phyloP scores from a whole-genome alignment of 1,140 invertebrate species.

The Leptopilina clavipes region DNA sequence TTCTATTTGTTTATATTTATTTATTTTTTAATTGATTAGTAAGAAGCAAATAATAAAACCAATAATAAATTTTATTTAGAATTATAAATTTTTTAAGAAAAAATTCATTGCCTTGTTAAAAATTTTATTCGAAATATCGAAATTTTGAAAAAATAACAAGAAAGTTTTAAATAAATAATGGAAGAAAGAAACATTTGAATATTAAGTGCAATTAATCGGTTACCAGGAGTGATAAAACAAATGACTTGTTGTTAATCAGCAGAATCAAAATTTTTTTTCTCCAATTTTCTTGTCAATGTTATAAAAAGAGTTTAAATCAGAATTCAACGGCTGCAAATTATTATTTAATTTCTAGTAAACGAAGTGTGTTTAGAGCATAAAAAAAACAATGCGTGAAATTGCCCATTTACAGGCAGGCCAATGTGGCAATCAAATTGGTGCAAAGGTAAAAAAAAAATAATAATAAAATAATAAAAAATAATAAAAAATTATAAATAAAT shows the following conservation, averaged over 20 bases:
- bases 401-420: conserved; percentile 94
- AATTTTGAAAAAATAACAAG: too few species aligned
- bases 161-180: too few species aligned
- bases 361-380: conserved; percentile 7
- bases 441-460: conserved; percentile 81
- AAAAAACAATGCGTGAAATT: conserved; percentile 89
- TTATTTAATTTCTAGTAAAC: neutral
- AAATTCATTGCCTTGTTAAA: too few species aligned
- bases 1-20: too few species aligned
- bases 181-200: neutral
- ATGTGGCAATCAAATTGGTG: conserved; percentile 95
- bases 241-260: conserved; percentile 10
- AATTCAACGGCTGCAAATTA: neutral
- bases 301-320: neutral
- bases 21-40: too few species aligned
- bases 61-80: too few species aligned
- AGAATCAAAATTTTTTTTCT: neutral
- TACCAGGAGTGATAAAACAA: neutral
- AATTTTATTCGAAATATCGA: too few species aligned
- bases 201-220: neutral
- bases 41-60: too few species aligned
- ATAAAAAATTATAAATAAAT: neutral
- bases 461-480: too few species aligned
- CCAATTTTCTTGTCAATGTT: neutral
- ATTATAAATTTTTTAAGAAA: too few species aligned